phyloP scores from a whole-genome alignment of 1,140 invertebrate species.

The Listronotus bonariensis region DNA sequence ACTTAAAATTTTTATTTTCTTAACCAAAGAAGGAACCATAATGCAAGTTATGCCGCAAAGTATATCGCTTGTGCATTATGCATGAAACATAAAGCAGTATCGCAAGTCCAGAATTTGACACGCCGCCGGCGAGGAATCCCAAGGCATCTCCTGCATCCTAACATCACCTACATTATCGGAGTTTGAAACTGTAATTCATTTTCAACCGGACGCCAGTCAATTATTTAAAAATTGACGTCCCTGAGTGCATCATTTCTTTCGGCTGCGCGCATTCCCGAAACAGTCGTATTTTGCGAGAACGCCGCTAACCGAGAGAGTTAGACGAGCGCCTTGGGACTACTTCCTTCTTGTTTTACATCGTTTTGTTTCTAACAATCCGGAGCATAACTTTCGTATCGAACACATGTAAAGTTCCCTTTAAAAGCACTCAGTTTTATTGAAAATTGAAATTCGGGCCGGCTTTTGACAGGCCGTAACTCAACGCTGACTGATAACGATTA shows the following conservation, averaged over 20 bases:
- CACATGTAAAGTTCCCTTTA: conserved; percentile 42
- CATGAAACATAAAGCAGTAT: conserved; percentile 40
- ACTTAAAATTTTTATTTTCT: too few species aligned
- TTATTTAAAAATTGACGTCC: conserved; percentile 60
- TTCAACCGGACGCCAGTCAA: conserved; percentile 59
- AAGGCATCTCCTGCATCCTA: conserved; percentile 47
- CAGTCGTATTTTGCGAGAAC: conserved; percentile 55
- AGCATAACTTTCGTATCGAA: conserved; percentile 52
- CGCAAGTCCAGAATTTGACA: conserved; percentile 44
- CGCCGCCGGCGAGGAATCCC: conserved; percentile 34
- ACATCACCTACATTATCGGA: conserved; percentile 51
- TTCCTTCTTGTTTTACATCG: conserved; percentile 58
- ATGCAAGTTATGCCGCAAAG: conserved; percentile 1
- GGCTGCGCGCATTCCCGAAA: conserved; percentile 47
- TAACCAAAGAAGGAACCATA: too few species aligned
- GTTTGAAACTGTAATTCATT: conserved; percentile 56
- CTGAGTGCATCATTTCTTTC: conserved; percentile 56
- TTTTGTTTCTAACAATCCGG: conserved; percentile 58
- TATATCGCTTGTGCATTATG: conserved; percentile 28
- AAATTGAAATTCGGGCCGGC: conserved; percentile 54
- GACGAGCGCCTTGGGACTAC: conserved; percentile 43
- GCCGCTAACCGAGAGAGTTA: conserved; percentile 27
- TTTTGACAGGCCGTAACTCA: conserved; percentile 53
- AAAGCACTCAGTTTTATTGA: conserved; percentile 54
- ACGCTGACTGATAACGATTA: conserved; percentile 53